Percentiles rank a stretch among this genome's conserved stretches.
phyloP scores from a whole-genome alignment of 2,797 vertebrate genomes.

The Poeciliopsis paucimaculata region DNA sequence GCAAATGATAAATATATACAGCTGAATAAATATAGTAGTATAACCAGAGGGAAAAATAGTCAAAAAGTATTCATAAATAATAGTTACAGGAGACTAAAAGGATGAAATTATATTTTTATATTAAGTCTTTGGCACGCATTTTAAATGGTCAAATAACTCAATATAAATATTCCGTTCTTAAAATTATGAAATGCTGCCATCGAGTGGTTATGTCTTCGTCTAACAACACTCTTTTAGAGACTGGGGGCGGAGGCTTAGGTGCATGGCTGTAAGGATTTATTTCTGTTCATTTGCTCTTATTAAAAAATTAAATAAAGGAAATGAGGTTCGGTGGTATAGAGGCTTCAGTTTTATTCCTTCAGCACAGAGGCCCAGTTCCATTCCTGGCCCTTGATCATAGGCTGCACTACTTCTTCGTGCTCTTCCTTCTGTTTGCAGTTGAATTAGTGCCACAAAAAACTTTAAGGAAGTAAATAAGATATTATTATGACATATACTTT shows the following conservation, averaged over 20 bases:
- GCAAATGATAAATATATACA: too few species aligned
- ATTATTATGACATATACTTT: neutral
- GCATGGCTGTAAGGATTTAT: neutral
- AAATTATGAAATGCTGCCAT: conserved; percentile 23
- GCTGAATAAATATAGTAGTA: too few species aligned
- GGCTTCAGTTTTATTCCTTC: neutral
- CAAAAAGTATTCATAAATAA: too few species aligned
- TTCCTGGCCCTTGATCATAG: neutral
- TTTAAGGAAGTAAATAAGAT: neutral
- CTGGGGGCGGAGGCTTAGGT: too few species aligned
- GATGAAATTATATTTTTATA: neutral
- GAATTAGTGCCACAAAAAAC: neutral
- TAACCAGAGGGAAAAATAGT: too few species aligned
- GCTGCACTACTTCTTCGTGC: neutral
- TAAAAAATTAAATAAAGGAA: neutral
- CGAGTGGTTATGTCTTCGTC: conserved; percentile 2
- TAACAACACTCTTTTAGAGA: neutral
- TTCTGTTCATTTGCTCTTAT: neutral
- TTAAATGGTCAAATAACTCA: neutral
- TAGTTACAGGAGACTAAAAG: too few species aligned
- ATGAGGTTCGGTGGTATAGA: neutral
- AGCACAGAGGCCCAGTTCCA: neutral
- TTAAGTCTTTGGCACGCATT: neutral
- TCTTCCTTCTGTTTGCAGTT: neutral
- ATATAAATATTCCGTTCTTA: neutral